A percentile compares a stretch with the other conserved stretches of the same genome.
phyloP scores from a whole-genome alignment of 2,113 vertebrate genomes.

The Sisor rabdophorus region DNA sequence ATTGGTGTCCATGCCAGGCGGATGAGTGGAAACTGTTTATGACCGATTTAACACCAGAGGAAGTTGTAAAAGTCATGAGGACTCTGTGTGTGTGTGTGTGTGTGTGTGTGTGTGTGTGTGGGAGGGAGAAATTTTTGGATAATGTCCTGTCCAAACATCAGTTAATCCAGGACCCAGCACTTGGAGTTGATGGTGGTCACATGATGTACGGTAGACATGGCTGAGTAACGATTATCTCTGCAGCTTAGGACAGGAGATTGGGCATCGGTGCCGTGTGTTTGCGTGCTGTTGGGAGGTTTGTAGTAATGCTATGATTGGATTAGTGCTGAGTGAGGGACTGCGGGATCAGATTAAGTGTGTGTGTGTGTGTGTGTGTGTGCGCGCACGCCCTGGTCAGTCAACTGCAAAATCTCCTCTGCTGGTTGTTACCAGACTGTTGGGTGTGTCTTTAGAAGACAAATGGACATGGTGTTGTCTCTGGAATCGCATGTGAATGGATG shows the following conservation, averaged over 20 bases:
- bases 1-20: neutral
- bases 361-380: neutral
- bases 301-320: constrained; percentile 23
- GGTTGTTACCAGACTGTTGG: neutral
- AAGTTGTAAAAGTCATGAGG: neutral
- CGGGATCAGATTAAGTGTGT: neutral
- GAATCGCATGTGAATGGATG: neutral
- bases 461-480: neutral
- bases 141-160: constrained; percentile 2
- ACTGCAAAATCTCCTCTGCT: neutral
- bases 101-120: neutral
- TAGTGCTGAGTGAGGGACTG: neutral
- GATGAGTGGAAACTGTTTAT: neutral
- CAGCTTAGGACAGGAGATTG: neutral
- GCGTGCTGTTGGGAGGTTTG: neutral
- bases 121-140: neutral
- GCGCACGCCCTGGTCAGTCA: neutral
- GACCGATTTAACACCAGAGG: neutral
- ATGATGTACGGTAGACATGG: neutral
- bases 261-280: neutral
- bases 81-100: neutral
- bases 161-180: neutral
- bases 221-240: constrained; percentile 3
- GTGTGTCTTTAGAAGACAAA: neutral
- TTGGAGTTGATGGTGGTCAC: neutral